A percentile compares a stretch with the other conserved stretches of the same genome.
Evolutionary conservation across 2,113 vertebrate species (phyloP).

Genomic region (Urocitellus parryii): DNA sequence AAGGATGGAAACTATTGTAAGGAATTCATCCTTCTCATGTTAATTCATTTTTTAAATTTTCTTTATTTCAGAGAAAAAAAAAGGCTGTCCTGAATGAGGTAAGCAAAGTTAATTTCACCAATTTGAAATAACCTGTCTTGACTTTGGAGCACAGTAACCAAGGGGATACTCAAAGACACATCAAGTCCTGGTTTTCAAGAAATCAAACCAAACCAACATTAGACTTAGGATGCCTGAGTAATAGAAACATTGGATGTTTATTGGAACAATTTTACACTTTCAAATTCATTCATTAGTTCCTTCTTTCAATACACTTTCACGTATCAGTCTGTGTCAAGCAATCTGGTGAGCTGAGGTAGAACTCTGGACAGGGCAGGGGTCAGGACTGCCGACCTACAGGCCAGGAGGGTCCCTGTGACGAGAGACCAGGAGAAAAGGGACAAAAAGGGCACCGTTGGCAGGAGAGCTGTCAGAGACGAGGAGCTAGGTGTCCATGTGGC

Average conservation of each 20-base stretch:
- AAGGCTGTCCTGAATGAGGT: constrained; percentile 83
- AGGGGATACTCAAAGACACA: neutral
- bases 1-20: neutral
- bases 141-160: neutral
- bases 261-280: neutral
- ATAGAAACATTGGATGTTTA: too few species aligned
- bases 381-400: neutral
- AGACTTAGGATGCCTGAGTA: neutral
- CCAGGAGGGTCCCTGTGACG: neutral
- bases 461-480: neutral
- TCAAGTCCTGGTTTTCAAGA: neutral
- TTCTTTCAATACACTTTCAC: neutral
- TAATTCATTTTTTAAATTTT: constrained; percentile 39
- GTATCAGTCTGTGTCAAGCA: neutral
- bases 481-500: neutral
- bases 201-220: neutral
- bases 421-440: neutral
- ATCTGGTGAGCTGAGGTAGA: accelerated
- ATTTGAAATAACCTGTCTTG: neutral
- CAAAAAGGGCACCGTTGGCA: neutral
- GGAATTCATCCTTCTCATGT: neutral
- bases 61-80: constrained; percentile 84
- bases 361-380: too few species aligned
- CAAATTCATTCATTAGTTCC: neutral
- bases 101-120: constrained; percentile 66